A percentile compares a stretch with the other conserved stretches of the same genome.
These are phyloP conservation scores for Scaptomyza hsui DNA, from an alignment of 1,140 invertebrate species.

Conservation along the genomic window DNA sequence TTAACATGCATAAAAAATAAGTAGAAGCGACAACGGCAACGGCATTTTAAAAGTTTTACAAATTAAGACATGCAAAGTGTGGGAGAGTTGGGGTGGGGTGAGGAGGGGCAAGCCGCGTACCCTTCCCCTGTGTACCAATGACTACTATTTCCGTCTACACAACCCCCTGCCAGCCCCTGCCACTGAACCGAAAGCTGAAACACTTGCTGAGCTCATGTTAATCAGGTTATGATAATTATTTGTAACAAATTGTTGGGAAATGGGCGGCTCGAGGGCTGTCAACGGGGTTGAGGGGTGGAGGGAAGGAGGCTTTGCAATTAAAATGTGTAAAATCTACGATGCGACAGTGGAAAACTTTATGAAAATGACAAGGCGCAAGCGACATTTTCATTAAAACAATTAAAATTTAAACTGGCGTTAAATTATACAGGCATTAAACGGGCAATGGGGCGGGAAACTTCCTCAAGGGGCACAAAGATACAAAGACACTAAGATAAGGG, in stretches of 20 bases:
- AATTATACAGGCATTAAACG: slow-evolving; percentile 82
- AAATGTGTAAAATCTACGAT: slow-evolving; percentile 70
- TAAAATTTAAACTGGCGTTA: slow-evolving; percentile 84
- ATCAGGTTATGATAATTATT: slow-evolving; percentile 84
- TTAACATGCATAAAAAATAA: slow-evolving; percentile 80
- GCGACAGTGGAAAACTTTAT: slow-evolving; percentile 74
- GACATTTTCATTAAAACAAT: slow-evolving; percentile 83
- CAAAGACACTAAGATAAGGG: slow-evolving; percentile 44
- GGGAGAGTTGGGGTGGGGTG: not conserved
- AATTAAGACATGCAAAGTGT: slow-evolving; percentile 64
- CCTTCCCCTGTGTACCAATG: slow-evolving; percentile 9
- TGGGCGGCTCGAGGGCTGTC: slow-evolving; percentile 22
- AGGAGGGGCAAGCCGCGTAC: slow-evolving; percentile 1
- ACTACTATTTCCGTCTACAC: slow-evolving; percentile 53
- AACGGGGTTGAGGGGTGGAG: not conserved
- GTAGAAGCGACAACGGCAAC: slow-evolving; percentile 49
- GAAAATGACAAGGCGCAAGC: slow-evolving; percentile 74
- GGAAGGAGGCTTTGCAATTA: slow-evolving; percentile 58
- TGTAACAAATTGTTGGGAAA: slow-evolving; percentile 79
- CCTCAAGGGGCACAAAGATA: not conserved
- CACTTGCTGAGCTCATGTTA: slow-evolving; percentile 78
- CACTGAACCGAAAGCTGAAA: slow-evolving; percentile 20
- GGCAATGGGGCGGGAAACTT: slow-evolving; percentile 36
- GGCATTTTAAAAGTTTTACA: slow-evolving; percentile 80
- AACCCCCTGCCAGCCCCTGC: not conserved